Evolutionary conservation across 2,888 invertebrate species (phyloP).

Genomic region (Leistus spinibarbis): DNA sequence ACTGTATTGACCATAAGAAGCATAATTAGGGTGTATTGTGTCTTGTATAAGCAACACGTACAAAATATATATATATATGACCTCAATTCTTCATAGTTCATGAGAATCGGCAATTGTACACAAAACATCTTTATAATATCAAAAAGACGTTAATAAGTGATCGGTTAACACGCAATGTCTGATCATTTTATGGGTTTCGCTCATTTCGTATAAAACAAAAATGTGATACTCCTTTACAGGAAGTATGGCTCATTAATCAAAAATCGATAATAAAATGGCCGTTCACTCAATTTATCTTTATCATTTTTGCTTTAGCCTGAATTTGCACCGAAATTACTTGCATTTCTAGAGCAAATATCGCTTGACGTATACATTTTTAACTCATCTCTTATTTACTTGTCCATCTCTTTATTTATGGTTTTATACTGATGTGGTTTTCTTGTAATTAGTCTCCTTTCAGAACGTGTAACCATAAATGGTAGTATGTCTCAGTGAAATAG

Average conservation of each 20-base stretch:
- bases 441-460: too few relatives aligned
- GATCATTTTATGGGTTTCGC: conserved; percentile 23
- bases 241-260: background rate
- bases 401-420: too few relatives aligned
- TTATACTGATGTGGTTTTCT: too few relatives aligned
- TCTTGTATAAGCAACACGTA: background rate
- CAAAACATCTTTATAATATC: conserved; percentile 28
- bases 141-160: conserved; percentile 30
- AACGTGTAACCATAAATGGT: too few relatives aligned
- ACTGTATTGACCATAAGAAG: conserved; percentile 14
- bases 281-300: background rate
- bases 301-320: too few relatives aligned
- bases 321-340: too few relatives aligned
- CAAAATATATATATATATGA: conserved; percentile 3
- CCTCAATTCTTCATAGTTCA: conserved; percentile 28
- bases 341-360: too few relatives aligned
- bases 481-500: too few relatives aligned
- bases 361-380: too few relatives aligned
- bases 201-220: background rate
- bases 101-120: conserved; percentile 32
- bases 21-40: background rate
- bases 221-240: background rate
- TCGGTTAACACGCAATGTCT: conserved; percentile 28
- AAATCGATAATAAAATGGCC: background rate
- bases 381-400: too few relatives aligned